Evolutionary conservation across 2,113 vertebrate genomes (phyloP), one percentile per base, ranked within the genome.

Genomic region (Myotis davidii): DNA sequence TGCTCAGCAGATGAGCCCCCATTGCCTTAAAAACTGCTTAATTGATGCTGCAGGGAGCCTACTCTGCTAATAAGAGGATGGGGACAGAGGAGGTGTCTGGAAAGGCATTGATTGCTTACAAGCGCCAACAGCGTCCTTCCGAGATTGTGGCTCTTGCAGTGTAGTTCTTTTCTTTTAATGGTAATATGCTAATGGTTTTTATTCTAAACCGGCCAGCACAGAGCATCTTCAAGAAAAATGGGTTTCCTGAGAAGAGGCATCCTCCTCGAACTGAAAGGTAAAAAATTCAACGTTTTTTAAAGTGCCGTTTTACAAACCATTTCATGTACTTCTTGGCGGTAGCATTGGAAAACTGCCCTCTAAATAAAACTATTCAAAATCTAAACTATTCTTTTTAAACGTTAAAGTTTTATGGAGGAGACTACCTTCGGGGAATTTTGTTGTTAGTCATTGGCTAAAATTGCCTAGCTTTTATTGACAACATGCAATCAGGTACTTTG

Each of bases 1-100:
- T 2, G 90, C 94, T 95, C 94, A 84, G 95, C 82, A 83, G 74
- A 85, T 1, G n/a, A 97, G 67, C 67, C 95, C 86, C 56, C 32
- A 2, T 94, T 93, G 50, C 88, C 83, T 92, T 94, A 76, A 93
- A 97, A 97, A 96, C 94, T 97, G 90, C 95, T 98, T 97, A 96
- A 90, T 93, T 95, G 93, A 83, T 90, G 88, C 88, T 97, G 87
- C 85, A 83, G 56, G 93, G 90, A 93, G 34, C 78, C 48, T 14
- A n/a, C n/a, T 1, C 6, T 85, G 74, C 29, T 96, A 94, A 97
- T 45, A 29, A 64, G 76, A 82, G 87, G 73, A 21, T 4, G 45
- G 96, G 83, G 59, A 42, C 18, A 52, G 77, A 91, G 72, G 3
- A 96, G 52, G n/a, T 65, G 90, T 52, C 39, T 89, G 77, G 79